These are phyloP conservation scores for Mycogona germanica DNA, from an alignment of 2,888 invertebrate genomes.

Conservation along the genomic window DNA sequence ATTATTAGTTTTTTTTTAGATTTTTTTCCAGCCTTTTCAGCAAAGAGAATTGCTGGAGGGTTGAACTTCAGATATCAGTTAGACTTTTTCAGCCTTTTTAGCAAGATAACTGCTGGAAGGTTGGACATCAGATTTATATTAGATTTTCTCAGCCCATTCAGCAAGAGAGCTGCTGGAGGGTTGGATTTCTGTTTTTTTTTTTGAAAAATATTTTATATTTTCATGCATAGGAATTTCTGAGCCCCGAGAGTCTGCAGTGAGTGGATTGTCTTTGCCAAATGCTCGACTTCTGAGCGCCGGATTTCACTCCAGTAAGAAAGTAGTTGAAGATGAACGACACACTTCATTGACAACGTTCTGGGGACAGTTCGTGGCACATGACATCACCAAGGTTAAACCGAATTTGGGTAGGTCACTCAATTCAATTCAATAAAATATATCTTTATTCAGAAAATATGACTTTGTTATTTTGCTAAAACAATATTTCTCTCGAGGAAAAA, in stretches of 20 bases:
- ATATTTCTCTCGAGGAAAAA: too few relatives aligned
- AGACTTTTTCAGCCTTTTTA: too few relatives aligned
- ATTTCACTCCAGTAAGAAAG: not conserved
- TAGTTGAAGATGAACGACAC: not conserved
- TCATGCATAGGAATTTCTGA: not conserved
- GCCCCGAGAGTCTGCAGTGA: not conserved
- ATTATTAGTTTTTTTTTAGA: not conserved
- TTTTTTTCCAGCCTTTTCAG: not conserved
- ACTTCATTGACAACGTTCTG: not conserved
- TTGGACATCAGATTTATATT: too few relatives aligned
- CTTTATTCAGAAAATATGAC: too few relatives aligned
- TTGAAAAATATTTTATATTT: too few relatives aligned
- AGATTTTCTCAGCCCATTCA: too few relatives aligned
- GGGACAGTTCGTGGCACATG: conserved; percentile 6
- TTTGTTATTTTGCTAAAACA: too few relatives aligned
- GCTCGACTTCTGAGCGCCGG: not conserved
- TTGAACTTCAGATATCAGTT: not conserved
- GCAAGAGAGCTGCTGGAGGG: too few relatives aligned
- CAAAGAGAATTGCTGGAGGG: not conserved
- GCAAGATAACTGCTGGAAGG: too few relatives aligned
- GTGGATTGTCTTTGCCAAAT: not conserved
- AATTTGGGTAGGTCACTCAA: not conserved
- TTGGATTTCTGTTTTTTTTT: too few relatives aligned
- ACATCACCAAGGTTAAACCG: not conserved
- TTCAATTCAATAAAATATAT: too few relatives aligned